A percentile compares a stretch with the other conserved stretches of the same genome.
Evolutionary conservation across 2,888 invertebrate species (phyloP).

Genomic region (Heliconius cydno): DNA sequence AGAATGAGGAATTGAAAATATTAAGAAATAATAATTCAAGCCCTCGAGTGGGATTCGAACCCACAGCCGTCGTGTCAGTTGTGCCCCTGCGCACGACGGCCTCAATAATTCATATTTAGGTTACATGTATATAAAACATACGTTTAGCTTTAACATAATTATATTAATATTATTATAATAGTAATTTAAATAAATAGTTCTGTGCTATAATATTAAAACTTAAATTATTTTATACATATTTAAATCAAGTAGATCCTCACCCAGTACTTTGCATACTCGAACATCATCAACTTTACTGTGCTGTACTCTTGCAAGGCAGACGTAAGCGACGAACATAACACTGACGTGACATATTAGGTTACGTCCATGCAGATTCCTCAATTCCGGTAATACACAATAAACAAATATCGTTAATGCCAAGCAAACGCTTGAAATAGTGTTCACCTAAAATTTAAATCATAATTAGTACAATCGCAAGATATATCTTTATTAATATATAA

Average conservation of each 20-base stretch:
- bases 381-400: constrained; percentile 85
- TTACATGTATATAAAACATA: not conserved
- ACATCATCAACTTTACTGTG: constrained; percentile 66
- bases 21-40: too few relatives aligned
- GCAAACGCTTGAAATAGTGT: constrained; percentile 86
- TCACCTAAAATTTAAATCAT: constrained; percentile 59
- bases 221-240: constrained; percentile 1
- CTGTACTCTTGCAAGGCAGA: constrained; percentile 84
- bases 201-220: not conserved
- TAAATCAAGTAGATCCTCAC: constrained; percentile 61
- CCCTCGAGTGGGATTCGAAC: too few relatives aligned
- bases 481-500: too few relatives aligned
- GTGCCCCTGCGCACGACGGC: too few relatives aligned
- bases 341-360: constrained; percentile 88
- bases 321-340: constrained; percentile 86
- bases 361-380: constrained; percentile 89
- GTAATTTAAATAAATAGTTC: too few relatives aligned
- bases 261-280: constrained; percentile 77
- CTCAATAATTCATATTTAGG: constrained; percentile 14
- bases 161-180: too few relatives aligned
- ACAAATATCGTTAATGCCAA: constrained; percentile 86
- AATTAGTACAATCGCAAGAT: not conserved
- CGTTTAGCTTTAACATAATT: not conserved
- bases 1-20: too few relatives aligned
- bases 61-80: too few relatives aligned